These are phyloP conservation scores for Pristiophorus japonicus DNA, from an alignment of 2,113 vertebrate species.

Conservation along the genomic window DNA sequence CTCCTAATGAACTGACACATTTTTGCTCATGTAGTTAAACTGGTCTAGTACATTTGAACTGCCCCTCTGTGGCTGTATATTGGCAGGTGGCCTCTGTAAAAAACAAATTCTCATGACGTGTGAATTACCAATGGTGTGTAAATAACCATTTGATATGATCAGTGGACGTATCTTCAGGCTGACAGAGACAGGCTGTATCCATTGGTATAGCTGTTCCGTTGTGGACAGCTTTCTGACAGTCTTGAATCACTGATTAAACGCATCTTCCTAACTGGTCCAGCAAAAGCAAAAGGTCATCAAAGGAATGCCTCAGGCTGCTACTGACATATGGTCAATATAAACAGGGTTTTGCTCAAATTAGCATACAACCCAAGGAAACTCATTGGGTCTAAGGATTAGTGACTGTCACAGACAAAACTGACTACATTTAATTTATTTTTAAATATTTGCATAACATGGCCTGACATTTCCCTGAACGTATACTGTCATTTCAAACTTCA, in stretches of 20 bases:
- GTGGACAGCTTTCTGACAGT: background rate
- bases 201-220: background rate
- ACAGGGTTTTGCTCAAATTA: constrained; percentile 28
- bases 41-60: background rate
- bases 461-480: background rate
- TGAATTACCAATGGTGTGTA: background rate
- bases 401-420: constrained; percentile 1
- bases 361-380: background rate
- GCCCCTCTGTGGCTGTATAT: constrained; percentile 15
- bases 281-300: background rate
- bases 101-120: background rate
- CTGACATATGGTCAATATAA: constrained; percentile 30
- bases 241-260: constrained; percentile 7
- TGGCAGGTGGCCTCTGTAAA: background rate
- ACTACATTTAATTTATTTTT: constrained; percentile 14
- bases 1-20: background rate
- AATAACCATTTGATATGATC: constrained; percentile 5
- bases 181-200: background rate
- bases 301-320: background rate
- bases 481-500: background rate
- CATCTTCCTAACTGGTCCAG: constrained; percentile 14
- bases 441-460: background rate
- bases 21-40: background rate
- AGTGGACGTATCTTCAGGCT: background rate
- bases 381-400: background rate